phyloP scores from a whole-genome alignment of 2,888 invertebrate species.

The Conops quadrifasciatus region DNA sequence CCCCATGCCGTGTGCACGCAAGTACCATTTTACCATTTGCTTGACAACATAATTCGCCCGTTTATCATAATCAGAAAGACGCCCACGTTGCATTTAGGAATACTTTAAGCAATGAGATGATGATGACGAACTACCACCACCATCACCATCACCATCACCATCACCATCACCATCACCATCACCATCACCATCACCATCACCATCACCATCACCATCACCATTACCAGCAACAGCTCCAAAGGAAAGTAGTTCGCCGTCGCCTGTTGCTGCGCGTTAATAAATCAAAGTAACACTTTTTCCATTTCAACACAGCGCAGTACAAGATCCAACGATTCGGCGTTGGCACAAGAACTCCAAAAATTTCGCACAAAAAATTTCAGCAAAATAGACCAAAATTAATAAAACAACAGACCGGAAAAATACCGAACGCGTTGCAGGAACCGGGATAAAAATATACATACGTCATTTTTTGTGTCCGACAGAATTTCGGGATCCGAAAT shows the following conservation, averaged over 20 bases:
- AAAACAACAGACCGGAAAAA: neutral
- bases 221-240: neutral
- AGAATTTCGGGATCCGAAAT: too few relatives aligned
- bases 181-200: too few relatives aligned
- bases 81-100: slow-evolving; percentile 43
- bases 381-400: too few relatives aligned
- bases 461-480: too few relatives aligned
- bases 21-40: slow-evolving; percentile 43
- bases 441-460: too few relatives aligned
- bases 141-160: too few relatives aligned
- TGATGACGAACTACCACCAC: neutral
- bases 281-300: slow-evolving; percentile 26
- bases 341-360: neutral
- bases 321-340: neutral
- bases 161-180: too few relatives aligned
- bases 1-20: slow-evolving; percentile 17
- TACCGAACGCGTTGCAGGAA: neutral
- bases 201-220: neutral
- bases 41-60: slow-evolving; percentile 57
- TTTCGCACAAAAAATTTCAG: neutral
- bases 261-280: slow-evolving; percentile 21
- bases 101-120: slow-evolving; percentile 27
- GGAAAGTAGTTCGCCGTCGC: neutral
- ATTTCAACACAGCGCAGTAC: neutral
- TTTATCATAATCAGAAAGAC: slow-evolving; percentile 53